These are phyloP conservation scores for Idaea straminata DNA, from an alignment of 2,888 invertebrate genomes.

Conservation along the genomic window DNA sequence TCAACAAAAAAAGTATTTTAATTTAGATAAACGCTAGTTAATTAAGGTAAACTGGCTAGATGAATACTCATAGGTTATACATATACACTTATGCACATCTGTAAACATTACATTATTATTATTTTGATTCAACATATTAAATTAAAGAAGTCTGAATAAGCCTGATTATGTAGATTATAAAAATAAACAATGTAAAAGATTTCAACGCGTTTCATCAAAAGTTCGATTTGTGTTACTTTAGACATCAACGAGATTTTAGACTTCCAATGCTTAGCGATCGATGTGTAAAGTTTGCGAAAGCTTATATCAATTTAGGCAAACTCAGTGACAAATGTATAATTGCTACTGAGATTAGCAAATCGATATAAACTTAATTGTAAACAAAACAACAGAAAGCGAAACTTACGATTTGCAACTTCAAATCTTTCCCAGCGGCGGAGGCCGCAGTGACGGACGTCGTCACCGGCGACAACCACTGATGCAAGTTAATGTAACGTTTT, in stretches of 20 bases:
- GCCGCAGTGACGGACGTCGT: conserved; percentile 77
- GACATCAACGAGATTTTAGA: conserved; percentile 17
- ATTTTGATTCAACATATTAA: neutral
- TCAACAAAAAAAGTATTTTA: neutral
- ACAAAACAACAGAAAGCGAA: neutral
- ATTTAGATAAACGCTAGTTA: neutral
- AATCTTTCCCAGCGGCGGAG: conserved; percentile 85
- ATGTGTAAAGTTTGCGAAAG: conserved; percentile 15
- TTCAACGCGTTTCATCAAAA: conserved; percentile 13
- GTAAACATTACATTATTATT: neutral
- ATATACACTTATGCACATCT: neutral
- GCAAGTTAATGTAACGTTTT: conserved; percentile 93
- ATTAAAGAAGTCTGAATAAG: neutral
- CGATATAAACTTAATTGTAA: neutral
- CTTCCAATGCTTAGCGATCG: conserved; percentile 4
- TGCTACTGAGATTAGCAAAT: neutral
- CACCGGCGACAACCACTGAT: conserved; percentile 93
- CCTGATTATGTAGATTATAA: neutral
- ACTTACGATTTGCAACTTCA: conserved; percentile 88
- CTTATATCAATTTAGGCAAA: conserved; percentile 1
- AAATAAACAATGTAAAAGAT: conserved; percentile 6
- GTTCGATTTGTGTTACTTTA: conserved; percentile 12
- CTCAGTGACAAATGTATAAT: neutral
- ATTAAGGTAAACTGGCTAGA: too few relatives aligned
- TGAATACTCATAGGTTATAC: too few relatives aligned